Base-by-base conservation (phyloP, 2,797 vertebrate species). In the Rhabdophis nuchalis region DNA sequence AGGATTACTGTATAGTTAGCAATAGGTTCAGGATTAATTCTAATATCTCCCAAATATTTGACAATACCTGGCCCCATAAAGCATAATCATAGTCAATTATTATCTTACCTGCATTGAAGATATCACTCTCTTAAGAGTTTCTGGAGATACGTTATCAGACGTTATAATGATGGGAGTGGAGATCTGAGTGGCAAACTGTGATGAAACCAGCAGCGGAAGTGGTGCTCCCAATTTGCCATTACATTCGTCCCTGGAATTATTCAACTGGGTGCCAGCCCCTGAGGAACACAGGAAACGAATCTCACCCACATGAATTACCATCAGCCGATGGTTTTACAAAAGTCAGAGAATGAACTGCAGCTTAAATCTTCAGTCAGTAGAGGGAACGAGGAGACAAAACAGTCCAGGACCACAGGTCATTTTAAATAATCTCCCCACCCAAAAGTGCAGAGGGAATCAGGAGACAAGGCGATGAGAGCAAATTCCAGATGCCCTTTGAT, bases 221-320 rank as follows among this genome's bases (percentile, higher is more conserved):
- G 97, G 97, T 94, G 97, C 97, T 97, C 98, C 97, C 93, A 93
- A 93, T 97, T 97, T 97, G 97, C 96, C 94, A 95, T 96, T 96
- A 95, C 95, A 93, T 93, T 97, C 97, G 96, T 98, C 98, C 98
- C 97, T 97, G 96, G 97, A 97, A 97, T 82, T 97, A 96, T 96
- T 97, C 89, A 93, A 97, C 98, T 97, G 98, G 98, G 97, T 95
- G 97, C 96, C 98, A 97, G 98, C 97, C 98, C 98, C 98, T 99
- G 98, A 98, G 98, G 98, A 98, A 98, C 98, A 98, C 98, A 98
- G 98, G 98, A 99, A 98, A 98, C 96, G 97, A 98, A 97, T 98
- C 98, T 99, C 98, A 98, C 98, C 98, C 98, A 98, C 96, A 97
- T 97, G 98, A 97, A 98, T 94, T 92, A 96, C 97, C 97, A 98